These are phyloP conservation scores for Lysiphlebus fabarum DNA, from an alignment of 1,140 invertebrate species.

Conservation along the genomic window DNA sequence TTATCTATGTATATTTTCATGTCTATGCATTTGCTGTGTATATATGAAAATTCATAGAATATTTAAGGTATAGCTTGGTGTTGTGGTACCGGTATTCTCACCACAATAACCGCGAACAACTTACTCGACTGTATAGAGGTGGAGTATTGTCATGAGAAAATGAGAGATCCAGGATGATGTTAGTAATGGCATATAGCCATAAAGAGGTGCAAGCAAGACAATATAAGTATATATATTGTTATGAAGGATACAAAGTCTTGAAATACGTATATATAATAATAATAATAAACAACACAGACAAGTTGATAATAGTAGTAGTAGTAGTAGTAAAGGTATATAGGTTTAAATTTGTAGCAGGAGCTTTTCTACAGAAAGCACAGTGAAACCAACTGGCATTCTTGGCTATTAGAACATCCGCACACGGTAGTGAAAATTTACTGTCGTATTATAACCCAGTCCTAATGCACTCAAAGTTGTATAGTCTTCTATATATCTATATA, in stretches of 20 bases:
- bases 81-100: slow-evolving; percentile 30
- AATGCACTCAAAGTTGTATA: slow-evolving; percentile 47
- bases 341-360: no score
- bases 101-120: slow-evolving; percentile 48
- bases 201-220: slow-evolving; percentile 5
- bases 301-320: not conserved
- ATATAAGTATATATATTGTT: no score
- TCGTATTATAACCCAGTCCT: slow-evolving; percentile 54
- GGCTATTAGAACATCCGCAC: slow-evolving; percentile 51
- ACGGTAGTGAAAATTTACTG: slow-evolving; percentile 57
- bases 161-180: not conserved
- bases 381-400: slow-evolving; percentile 54
- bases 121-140: slow-evolving; percentile 32
- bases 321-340: no score
- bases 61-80: slow-evolving; percentile 37
- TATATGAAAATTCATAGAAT: slow-evolving; percentile 26
- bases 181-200: not conserved
- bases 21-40: no score
- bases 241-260: slow-evolving; percentile 11
- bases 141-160: not conserved
- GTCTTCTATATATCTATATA: not conserved
- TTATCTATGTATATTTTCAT: no score
- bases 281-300: not conserved
- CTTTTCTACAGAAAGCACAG: slow-evolving; percentile 38
- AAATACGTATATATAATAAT: not conserved